Percentiles rank a stretch among this genome's conserved stretches.
Conservation (phyloP, 1,140 invertebrate genomes). For the Tribolium castaneum region DNA sequence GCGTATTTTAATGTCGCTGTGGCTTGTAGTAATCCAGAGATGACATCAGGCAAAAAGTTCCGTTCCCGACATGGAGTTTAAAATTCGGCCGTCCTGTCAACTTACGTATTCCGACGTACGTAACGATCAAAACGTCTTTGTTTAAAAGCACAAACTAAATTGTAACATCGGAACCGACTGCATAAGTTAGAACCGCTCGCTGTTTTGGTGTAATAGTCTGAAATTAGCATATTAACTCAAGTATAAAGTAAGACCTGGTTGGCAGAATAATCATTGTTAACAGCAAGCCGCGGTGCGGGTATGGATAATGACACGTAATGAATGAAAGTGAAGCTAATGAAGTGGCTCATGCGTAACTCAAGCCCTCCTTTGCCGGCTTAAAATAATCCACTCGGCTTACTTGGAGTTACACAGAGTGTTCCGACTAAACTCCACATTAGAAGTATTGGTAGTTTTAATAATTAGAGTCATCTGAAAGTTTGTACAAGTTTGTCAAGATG, state of each 20-base stretch:
- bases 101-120: conserved; percentile 2
- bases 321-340: conserved; percentile 42
- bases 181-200: conserved; percentile 3
- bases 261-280: conserved; percentile 19
- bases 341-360: conserved; percentile 42
- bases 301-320: conserved; percentile 33
- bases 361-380: conserved; percentile 43
- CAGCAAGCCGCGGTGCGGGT: not conserved
- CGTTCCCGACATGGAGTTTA: not conserved
- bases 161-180: conserved; percentile 20
- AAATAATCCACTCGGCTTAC: conserved; percentile 46
- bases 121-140: conserved; percentile 19
- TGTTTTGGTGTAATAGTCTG: conserved; percentile 25
- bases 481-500: no score
- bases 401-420: no score
- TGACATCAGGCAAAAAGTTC: conserved; percentile 7
- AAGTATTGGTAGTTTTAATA: no score
- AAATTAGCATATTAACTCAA: conserved; percentile 39
- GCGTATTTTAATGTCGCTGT: no score
- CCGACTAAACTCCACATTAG: no score
- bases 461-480: no score
- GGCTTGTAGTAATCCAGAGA: no score
- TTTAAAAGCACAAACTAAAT: conserved; percentile 30
- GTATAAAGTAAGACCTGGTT: conserved; percentile 33
- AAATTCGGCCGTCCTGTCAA: not conserved